A percentile compares a stretch with the other conserved stretches of the same genome.
phyloP scores from a whole-genome alignment of 2,888 invertebrate genomes.

The Allygus modestus region DNA sequence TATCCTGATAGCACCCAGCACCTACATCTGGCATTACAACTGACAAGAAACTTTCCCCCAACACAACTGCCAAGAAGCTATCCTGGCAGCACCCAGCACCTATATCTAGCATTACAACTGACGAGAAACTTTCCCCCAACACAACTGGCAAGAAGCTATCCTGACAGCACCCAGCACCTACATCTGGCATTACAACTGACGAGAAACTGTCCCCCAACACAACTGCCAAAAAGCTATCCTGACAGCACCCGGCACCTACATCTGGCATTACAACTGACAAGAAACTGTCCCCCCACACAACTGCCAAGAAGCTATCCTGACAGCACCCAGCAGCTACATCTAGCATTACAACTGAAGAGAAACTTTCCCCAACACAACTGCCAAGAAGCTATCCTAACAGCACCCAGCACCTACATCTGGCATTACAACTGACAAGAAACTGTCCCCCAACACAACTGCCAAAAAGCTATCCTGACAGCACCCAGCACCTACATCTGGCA shows the following conservation, averaged over 20 bases:
- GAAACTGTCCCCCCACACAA: too few species aligned
- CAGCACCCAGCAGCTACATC: neutral
- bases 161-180: neutral
- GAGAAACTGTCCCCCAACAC: too few species aligned
- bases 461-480: neutral
- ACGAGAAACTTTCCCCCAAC: neutral
- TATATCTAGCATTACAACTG: neutral
- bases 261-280: too few species aligned
- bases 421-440: neutral
- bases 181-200: neutral
- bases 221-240: too few species aligned
- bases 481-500: neutral
- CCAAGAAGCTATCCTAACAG: too few species aligned
- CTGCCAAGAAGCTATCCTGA: too few species aligned
- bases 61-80: neutral
- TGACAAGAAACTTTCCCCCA: neutral
- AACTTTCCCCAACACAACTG: neutral
- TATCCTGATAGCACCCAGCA: too few species aligned
- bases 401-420: neutral
- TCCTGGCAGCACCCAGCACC: neutral
- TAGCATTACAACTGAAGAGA: neutral
- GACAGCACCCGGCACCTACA: too few species aligned
- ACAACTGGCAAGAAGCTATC: too few species aligned
- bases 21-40: neutral
- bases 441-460: too few species aligned